These are phyloP conservation scores for Habrosyne pyritoides DNA, from an alignment of 2,888 invertebrate species.

Conservation along the genomic window DNA sequence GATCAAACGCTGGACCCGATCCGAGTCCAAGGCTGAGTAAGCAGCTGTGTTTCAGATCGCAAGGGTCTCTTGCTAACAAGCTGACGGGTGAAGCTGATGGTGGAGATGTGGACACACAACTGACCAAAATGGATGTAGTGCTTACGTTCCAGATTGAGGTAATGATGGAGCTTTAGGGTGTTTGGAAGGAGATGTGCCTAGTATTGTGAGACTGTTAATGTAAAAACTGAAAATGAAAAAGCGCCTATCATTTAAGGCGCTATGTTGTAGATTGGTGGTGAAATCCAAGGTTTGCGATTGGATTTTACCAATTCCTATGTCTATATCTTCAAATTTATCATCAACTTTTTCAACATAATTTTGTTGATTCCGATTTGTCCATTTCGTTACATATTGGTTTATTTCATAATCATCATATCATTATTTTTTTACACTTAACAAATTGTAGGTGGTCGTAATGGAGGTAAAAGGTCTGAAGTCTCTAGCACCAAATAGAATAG, in stretches of 20 bases:
- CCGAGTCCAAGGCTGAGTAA: conserved; percentile 85
- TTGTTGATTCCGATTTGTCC: neutral
- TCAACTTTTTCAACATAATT: neutral
- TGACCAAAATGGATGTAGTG: conserved; percentile 99
- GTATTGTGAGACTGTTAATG: neutral
- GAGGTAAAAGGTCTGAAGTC: conserved; percentile 99
- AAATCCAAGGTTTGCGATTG: too few species aligned
- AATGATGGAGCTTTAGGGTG: conserved; percentile 38
- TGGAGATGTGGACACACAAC: conserved; percentile 96
- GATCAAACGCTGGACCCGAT: conserved; percentile 80
- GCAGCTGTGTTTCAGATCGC: conserved; percentile 90
- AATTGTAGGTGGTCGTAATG: conserved; percentile 96
- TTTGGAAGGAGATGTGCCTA: neutral
- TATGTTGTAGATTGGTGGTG: too few species aligned
- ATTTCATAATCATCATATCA: neutral
- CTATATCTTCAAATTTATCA: neutral
- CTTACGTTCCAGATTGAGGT: conserved; percentile 98
- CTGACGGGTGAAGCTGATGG: conserved; percentile 98
- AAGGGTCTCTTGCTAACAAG: conserved; percentile 94
- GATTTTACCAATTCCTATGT: too few species aligned
- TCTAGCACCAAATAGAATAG: conserved; percentile 97
- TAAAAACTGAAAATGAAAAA: too few species aligned
- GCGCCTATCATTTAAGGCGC: too few species aligned
- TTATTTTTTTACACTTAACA: conserved; percentile 16
- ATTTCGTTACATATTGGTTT: neutral